phyloP scores from a whole-genome alignment of 2,113 vertebrate genomes.

The Sardina pilchardus region DNA sequence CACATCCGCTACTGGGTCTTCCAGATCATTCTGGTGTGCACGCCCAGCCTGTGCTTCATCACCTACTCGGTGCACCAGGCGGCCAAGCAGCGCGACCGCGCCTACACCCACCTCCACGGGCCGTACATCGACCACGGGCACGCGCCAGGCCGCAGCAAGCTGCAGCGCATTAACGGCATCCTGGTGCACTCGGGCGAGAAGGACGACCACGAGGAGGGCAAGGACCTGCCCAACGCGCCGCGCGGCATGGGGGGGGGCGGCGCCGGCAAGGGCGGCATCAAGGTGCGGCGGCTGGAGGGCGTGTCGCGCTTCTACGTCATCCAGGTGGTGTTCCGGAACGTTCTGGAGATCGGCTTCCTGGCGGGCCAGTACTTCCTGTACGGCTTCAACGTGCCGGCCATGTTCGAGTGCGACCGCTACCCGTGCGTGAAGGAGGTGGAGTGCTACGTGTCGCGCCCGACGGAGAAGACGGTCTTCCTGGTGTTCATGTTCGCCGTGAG shows the following conservation, averaged over 20 bases:
- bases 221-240: slow-evolving; percentile 75
- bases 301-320: slow-evolving; percentile 89
- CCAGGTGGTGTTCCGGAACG: slow-evolving; percentile 87
- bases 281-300: slow-evolving; percentile 75
- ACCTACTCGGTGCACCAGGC: slow-evolving; percentile 88
- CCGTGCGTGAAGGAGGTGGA: slow-evolving; percentile 88
- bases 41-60: slow-evolving; percentile 88
- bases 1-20: slow-evolving; percentile 93
- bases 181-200: slow-evolving; percentile 74
- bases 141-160: slow-evolving; percentile 64
- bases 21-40: slow-evolving; percentile 91
- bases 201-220: slow-evolving; percentile 78
- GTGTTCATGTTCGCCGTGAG: slow-evolving; percentile 91
- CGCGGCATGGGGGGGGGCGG: slow-evolving; percentile 57
- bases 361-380: slow-evolving; percentile 88
- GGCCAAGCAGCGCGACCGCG: slow-evolving; percentile 80
- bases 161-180: slow-evolving; percentile 76
- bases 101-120: slow-evolving; percentile 73
- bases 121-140: slow-evolving; percentile 76
- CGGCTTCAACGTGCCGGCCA: slow-evolving; percentile 84
- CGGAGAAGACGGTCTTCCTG: slow-evolving; percentile 86
- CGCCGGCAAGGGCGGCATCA: slow-evolving; percentile 64
- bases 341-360: slow-evolving; percentile 83
- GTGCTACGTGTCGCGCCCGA: slow-evolving; percentile 87
- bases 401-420: slow-evolving; percentile 85